Conservation (phyloP, 2,888 invertebrate species). For the Chrysodeixis includens region DNA sequence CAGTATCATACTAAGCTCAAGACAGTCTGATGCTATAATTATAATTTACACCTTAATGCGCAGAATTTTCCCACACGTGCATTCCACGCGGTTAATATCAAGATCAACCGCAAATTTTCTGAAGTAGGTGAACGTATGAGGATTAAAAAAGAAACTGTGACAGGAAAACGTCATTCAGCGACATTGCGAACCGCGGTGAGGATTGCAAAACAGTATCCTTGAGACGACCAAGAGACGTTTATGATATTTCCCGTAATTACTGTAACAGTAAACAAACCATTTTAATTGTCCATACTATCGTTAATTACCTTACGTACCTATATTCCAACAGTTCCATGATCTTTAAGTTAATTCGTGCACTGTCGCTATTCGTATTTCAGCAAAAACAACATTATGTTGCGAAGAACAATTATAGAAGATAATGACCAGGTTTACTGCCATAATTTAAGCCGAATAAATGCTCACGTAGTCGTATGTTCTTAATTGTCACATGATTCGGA, state of each 20-base stretch:
- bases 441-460: slow-evolving; percentile 42
- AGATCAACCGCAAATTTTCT: slow-evolving; percentile 52
- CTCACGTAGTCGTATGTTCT: slow-evolving; percentile 22
- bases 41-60: slow-evolving; percentile 37
- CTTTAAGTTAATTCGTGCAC: slow-evolving; percentile 54
- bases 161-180: slow-evolving; percentile 77
- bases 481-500: slow-evolving; percentile 33
- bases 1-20: neutral
- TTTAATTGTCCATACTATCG: slow-evolving; percentile 71
- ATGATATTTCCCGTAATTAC: slow-evolving; percentile 86
- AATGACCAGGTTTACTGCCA: slow-evolving; percentile 34
- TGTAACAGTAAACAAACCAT: slow-evolving; percentile 75
- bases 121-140: slow-evolving; percentile 47
- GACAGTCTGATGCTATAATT: slow-evolving; percentile 15
- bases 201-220: slow-evolving; percentile 76
- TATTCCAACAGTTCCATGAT: slow-evolving; percentile 50
- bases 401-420: slow-evolving; percentile 51
- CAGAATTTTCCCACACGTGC: slow-evolving; percentile 48
- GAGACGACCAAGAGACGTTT: slow-evolving; percentile 69
- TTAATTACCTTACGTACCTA: slow-evolving; percentile 65
- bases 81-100: slow-evolving; percentile 45
- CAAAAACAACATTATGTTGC: slow-evolving; percentile 35
- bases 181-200: slow-evolving; percentile 63
- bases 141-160: slow-evolving; percentile 67
- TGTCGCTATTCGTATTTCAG: slow-evolving; percentile 52